Evolutionary conservation across 2,888 invertebrate genomes (phyloP).

Genomic region (Graphium colonna): DNA sequence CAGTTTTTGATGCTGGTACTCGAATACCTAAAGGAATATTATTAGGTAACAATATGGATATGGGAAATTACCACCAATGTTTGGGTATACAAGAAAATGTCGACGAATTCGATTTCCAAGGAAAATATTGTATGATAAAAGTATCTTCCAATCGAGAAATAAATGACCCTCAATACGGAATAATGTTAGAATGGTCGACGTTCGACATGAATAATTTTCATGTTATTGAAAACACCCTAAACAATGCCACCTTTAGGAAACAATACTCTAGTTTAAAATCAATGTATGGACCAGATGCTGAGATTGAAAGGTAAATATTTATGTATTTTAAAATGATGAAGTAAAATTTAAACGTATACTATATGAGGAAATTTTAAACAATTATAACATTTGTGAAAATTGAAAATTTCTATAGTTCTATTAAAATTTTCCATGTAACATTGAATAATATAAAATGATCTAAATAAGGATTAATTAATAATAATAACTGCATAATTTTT

Average conservation of each 20-base stretch:
- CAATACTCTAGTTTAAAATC: background rate
- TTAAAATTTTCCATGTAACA: too few species aligned
- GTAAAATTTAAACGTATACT: too few species aligned
- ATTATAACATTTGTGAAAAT: too few species aligned
- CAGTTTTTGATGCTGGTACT: conserved; percentile 67
- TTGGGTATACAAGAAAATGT: conserved; percentile 38
- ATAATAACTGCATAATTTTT: too few species aligned
- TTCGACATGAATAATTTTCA: background rate
- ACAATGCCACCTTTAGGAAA: background rate
- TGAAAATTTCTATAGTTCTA: too few species aligned
- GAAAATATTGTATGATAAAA: conserved; percentile 62
- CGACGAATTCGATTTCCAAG: conserved; percentile 46
- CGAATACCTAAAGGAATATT: conserved; percentile 60
- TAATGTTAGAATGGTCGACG: background rate
- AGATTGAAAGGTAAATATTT: conserved; percentile 3
- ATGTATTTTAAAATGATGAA: too few species aligned
- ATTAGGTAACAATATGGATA: conserved; percentile 55
- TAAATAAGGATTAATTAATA: too few species aligned
- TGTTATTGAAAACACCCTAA: background rate
- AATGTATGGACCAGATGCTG: conserved; percentile 1
- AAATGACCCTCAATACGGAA: conserved; percentile 22
- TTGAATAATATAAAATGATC: too few species aligned
- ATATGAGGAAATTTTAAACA: too few species aligned
- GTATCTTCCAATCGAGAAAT: conserved; percentile 39
- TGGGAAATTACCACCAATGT: conserved; percentile 61